Base-by-base conservation (phyloP, 2,888 invertebrate species). In the Drosophila suboccidentalis region DNA sequence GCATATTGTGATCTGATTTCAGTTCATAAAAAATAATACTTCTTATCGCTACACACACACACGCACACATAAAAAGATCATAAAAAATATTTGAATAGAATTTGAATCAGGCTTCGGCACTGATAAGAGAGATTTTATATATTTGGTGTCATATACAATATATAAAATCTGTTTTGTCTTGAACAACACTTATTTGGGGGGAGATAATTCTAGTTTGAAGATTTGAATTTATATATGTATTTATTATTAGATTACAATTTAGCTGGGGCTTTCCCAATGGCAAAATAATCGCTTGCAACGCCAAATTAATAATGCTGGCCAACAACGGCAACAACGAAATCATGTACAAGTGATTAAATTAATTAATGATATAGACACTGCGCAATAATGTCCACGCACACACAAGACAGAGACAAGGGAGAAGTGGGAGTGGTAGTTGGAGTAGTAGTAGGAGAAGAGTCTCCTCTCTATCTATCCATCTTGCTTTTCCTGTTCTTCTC, bases 281-380 rank as follows among this genome's bases (percentile, higher is more conserved):
- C 13, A n/a, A 29, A 11, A 4, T 10, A 19, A 65, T n/a, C 50
- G 13, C 46, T 41, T 29, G 55, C 34, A 34, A 64, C 47, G 47
- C 17, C 36, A 71, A 76, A 89, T 85, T 77, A 87, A 82, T 87
- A 89, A 75, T 66, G 76, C 68, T 64, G 75, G 72, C 70, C 59
- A 69, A 22, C 22, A 22, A 22, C 22, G 2, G 68, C 66, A 65
- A 78, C 89, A 80, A 64, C 78, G 64, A 76, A 87, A 79, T 90
- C 91, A 90, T 91, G 90, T 91, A 75, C 78, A 84, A 90, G 91
- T 91, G 91, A 90, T 90, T 90, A 90, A 90, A 91, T 91, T 91
- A 91, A 91, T 91, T 91, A 90, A 90, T 90, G 90, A 90, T 87
- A 87, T 89, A 87, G 90, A 91, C 91, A 90, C 90, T 90, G 90